Percentiles rank a stretch among this genome's conserved stretches.
These are phyloP conservation scores for Darwinula stevensoni DNA, from an alignment of 2,888 invertebrate species.

Conservation along the genomic window DNA sequence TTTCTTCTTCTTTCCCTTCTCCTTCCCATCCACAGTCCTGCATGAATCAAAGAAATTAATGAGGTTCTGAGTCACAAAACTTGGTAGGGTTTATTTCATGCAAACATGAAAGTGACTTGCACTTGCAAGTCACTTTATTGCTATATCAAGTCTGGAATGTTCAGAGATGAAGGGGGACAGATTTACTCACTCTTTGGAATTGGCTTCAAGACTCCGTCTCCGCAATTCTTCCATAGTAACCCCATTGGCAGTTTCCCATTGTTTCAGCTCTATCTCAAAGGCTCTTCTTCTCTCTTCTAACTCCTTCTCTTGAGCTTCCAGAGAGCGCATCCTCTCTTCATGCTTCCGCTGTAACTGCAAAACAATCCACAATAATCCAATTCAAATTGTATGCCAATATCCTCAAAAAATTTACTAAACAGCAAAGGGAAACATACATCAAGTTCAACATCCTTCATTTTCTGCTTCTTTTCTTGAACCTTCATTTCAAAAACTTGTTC, in stretches of 20 bases:
- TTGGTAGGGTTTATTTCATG: no score
- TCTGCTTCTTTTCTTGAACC: slow-evolving; percentile 80
- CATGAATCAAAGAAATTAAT: no score
- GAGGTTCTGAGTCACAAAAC: no score
- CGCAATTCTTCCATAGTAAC: slow-evolving; percentile 65
- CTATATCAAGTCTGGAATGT: no score
- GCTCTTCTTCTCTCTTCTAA: slow-evolving; percentile 59
- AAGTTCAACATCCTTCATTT: slow-evolving; percentile 74
- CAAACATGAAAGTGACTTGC: no score
- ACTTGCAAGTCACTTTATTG: no score
- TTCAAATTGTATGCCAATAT: no score
- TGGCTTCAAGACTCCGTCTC: slow-evolving; percentile 56
- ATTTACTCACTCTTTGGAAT: slow-evolving; percentile 58
- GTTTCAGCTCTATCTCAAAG: slow-evolving; percentile 51
- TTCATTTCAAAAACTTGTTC: slow-evolving; percentile 98
- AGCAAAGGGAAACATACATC: slow-evolving; percentile 26
- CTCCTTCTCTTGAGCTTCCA: slow-evolving; percentile 71
- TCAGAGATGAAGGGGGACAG: no score
- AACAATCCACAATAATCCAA: no score
- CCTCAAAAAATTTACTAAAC: slow-evolving; percentile 7
- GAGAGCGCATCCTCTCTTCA: slow-evolving; percentile 43
- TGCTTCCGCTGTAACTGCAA: slow-evolving; percentile 48
- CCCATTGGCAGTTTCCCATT: slow-evolving; percentile 71
- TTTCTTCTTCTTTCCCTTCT: slow-evolving; percentile 1
- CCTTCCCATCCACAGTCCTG: no score